Base-by-base conservation (phyloP, 1,140 invertebrate genomes). In the Fopius arisanus region DNA sequence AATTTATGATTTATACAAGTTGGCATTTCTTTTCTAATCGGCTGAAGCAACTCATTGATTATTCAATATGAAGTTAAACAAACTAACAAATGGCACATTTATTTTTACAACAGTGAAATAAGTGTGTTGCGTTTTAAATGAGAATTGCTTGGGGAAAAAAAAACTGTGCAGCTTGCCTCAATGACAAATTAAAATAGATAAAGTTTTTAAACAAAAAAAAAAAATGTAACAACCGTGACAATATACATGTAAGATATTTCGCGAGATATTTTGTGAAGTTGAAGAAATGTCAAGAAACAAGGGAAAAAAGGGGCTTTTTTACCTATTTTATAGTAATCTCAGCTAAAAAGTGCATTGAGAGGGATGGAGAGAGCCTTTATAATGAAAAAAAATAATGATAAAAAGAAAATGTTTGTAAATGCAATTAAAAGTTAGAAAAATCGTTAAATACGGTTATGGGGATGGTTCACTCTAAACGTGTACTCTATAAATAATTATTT, bases 311-410 rank as follows among this genome's bases (percentile, higher is more conserved):
- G 79, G 80, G 80, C 81, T 83, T 84, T 85, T 84, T 84, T 83
- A 83, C 78, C 81, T 84, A 85, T 83, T 84, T 81, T 83, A 84
- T 84, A 83, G 77, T 81, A 84, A 81, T 81, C 81, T 77, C 81
- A 80, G 81, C 80, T 80, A 79, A 75, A 78, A 79, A 72, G 73
- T 48, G 33, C 41, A 66, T 41, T 54, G 41, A 74, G 62, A 71
- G 76, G 65, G 65, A 74, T 74, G 54, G 54, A 59, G 54, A 59
- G 54, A 59, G 54, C 23, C 54, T 59, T 59, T 59, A 59, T 59
- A 59, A 59, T 59, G 54, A 37, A 72, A 72, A 66, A 16, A 68
- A 62, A 77, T 68, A 66, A 63, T 43, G 21, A 41, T 29, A 40
- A 54, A 67, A 28, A 72, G 65, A 77, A 73, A 75, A 28, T 59